Evolutionary conservation across 2,888 invertebrate species (phyloP).

Genomic region (Stegana nigrithorax): DNA sequence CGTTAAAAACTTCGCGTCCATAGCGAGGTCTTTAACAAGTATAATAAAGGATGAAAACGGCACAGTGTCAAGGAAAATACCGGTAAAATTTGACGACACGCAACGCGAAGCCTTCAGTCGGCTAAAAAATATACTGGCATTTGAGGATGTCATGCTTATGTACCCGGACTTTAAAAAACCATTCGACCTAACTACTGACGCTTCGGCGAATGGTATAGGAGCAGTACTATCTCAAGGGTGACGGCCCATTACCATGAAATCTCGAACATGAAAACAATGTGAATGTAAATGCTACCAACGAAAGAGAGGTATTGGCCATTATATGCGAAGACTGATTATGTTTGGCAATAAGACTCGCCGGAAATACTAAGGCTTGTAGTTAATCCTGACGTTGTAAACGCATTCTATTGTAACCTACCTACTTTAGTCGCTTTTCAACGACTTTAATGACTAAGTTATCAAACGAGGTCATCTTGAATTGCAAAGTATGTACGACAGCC

Average conservation of each 20-base stretch:
- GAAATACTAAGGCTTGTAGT: not conserved
- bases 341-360: not conserved
- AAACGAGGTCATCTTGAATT: not conserved
- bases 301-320: conserved; percentile 9
- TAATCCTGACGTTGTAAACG: not conserved
- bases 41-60: too few relatives aligned
- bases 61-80: too few relatives aligned
- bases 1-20: too few relatives aligned
- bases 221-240: not conserved
- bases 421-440: not conserved
- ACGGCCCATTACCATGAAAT: conserved; percentile 12
- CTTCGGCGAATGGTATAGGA: not conserved
- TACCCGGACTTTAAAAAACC: conserved; percentile 52
- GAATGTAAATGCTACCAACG: not conserved
- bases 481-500: not conserved
- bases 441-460: not conserved
- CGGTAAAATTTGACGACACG: too few relatives aligned
- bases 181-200: conserved; percentile 20
- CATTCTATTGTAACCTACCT: not conserved
- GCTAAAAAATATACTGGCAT: too few relatives aligned
- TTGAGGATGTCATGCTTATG: conserved; percentile 60
- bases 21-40: too few relatives aligned
- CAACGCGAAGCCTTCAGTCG: too few relatives aligned
- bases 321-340: not conserved
- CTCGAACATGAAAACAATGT: not conserved